Evolutionary conservation across 2,113 vertebrate genomes (phyloP), one percentile per base, ranked within the genome.

Genomic region (Hippocampus zosterae): DNA sequence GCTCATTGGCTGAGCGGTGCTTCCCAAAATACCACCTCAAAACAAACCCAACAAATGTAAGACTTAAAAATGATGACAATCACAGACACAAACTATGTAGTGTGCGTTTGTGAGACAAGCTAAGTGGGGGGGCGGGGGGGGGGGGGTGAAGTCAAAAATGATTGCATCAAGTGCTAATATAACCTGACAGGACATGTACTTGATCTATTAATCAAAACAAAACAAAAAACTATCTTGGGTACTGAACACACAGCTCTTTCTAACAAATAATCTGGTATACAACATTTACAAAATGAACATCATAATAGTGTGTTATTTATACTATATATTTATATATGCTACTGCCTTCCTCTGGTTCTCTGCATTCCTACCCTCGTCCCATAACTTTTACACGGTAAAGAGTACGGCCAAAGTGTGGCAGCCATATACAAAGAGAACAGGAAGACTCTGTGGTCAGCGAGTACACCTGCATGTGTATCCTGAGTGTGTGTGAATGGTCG

Each of bases 271-370:
- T 88, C 87, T 90, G 84, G 81, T 90, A 86, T 90, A 91, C 87
- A 91, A 88, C 88, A 90, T 89, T 88, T 88, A 88, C 85, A 91
- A 91, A 90, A 91, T 88, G 60, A 85, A 88, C 85, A 87, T 89
- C 67, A 72, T 84, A 85, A 85, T 89, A 88, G 88, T 87, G 86
- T 87, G 74, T 87, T 87, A 81, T 85, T 76, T 82, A 81, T 84
- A 87, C 80, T 90, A 89, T 82, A 84, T 88, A 84, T 89, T 44
- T 64, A 89, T 84, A 87, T 88, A 86, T 88, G 90, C 90, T 91
- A 91, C 90, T 75, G 87, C 82, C 87, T 87, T 91, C 90, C 81
- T 86, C 84, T 87, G 83, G 79, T 85, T 86, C 80, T 90, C 87
- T 81, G 81, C 74, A 53, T 71, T 79, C 82, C 59, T 79, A 83